Conservation (phyloP, 2,888 invertebrate genomes). For the Muscina levida region DNA sequence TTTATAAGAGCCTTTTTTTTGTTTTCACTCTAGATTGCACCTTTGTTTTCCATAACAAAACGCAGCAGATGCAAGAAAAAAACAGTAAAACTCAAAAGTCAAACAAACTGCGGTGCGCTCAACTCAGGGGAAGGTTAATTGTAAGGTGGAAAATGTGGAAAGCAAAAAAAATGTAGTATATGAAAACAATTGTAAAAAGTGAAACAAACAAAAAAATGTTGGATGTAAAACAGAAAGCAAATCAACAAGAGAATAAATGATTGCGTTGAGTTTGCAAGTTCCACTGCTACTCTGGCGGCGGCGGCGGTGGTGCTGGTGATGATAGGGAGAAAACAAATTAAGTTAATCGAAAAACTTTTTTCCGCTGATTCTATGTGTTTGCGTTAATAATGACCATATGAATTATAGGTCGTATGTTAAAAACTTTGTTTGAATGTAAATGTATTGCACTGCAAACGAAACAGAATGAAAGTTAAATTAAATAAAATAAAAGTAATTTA, state of each 20-base stretch:
- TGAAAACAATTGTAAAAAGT: neutral
- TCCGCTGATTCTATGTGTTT: no score
- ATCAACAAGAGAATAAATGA: neutral
- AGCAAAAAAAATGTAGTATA: neutral
- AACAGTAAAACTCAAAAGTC: slow-evolving; percentile 24
- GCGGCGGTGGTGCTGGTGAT: no score
- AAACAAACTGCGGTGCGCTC: slow-evolving; percentile 19
- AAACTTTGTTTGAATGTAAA: no score
- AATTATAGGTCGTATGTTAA: no score
- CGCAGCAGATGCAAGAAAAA: neutral
- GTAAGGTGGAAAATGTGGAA: slow-evolving; percentile 1
- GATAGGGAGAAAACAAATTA: no score
- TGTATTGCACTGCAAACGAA: no score
- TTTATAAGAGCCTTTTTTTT: neutral
- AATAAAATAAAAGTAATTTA: no score
- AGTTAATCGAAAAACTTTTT: no score
- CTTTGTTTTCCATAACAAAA: neutral
- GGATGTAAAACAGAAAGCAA: neutral
- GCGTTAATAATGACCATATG: no score
- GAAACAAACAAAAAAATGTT: neutral
- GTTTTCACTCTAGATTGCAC: neutral
- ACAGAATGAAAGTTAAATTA: no score
- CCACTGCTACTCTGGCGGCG: no score
- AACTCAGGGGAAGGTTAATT: slow-evolving; percentile 37
- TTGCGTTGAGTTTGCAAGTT: neutral